Base-by-base conservation (phyloP, 2,888 invertebrate species). In the Drosophila formosana region DNA sequence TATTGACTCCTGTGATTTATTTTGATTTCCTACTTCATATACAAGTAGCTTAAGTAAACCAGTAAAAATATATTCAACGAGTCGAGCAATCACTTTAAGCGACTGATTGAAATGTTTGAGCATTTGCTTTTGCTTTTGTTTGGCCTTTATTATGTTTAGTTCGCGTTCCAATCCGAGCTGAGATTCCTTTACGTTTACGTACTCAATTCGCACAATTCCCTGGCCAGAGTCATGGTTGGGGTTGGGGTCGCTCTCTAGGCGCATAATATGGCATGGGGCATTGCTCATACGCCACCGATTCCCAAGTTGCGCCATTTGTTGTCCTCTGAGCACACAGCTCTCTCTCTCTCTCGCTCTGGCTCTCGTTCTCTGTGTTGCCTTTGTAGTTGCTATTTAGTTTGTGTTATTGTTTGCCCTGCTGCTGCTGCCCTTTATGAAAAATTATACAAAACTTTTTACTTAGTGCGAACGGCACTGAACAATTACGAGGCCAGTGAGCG, bases 401-500 rank as follows among this genome's bases (percentile, higher is more conserved):
- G 55, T 64, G 46, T 64, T 78, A 68, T 71, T 74, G 62, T 67
- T 69, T 64, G 62, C 30, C 37, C 60, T 41, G 26, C 37, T 49
- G 45, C 52, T 65, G 47, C 56, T 74, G 56, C 55, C 63, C 63
- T 84, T 75, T 84, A 75, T 65, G 71, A 78, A 83, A 87, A 81
- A 84, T 81, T 87, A 87, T 88, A 84, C 85, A 75, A 82, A 82
- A 82, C 82, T 87, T 82, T 84, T 87, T 84, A 84, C 88, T 82
- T 84, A 87, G 88, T 78, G 65, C 53, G 72, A 68, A 41, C 63
- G 61, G 65, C 78, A 56, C 75, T 68, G 56, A 82, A 67, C 82
- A 87, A 87, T 83, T 87, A 77, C 65, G 81, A 74, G 84, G 72
- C 63, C 73, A 75, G 51, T 53, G 69, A 45, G n/a, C 13, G 69